A percentile compares a stretch with the other conserved stretches of the same genome.
Conservation (phyloP, 92 coral and sea anemone genomes). For the Palythoa grandiflora region DNA sequence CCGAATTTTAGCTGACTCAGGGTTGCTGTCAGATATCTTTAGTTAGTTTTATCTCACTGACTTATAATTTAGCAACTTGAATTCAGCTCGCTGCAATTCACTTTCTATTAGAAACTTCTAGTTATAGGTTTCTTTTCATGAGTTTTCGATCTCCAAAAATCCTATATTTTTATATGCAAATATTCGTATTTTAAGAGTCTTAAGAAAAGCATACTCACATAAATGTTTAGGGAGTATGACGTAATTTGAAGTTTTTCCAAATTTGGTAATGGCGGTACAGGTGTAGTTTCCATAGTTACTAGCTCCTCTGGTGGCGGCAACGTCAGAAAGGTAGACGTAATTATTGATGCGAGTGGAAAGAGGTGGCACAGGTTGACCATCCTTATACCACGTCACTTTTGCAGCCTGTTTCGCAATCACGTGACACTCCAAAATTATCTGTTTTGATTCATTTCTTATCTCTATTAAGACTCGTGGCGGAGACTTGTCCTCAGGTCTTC, state of each 20-base stretch:
- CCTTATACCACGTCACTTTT: constrained; percentile 15
- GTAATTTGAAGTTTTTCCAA: constrained; percentile 14
- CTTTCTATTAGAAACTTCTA: too few species aligned
- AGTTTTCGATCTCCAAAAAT: background rate
- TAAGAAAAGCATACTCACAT: background rate
- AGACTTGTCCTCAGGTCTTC: too few species aligned
- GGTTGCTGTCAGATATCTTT: too few species aligned
- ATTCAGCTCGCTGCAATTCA: too few species aligned
- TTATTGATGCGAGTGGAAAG: background rate
- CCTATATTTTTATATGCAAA: background rate
- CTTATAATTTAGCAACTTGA: too few species aligned
- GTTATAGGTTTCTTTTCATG: background rate
- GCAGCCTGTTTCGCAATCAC: background rate
- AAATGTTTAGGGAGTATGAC: background rate
- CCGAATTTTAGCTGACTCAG: too few species aligned
- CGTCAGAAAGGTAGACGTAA: background rate
- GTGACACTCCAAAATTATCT: background rate
- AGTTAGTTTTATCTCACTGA: too few species aligned
- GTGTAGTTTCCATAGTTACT: constrained; percentile 23
- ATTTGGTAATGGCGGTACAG: constrained; percentile 14
- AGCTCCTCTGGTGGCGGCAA: background rate
- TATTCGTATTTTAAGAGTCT: background rate
- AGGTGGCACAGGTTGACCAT: background rate
- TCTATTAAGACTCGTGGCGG: constrained; percentile 7
- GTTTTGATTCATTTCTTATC: background rate